phyloP scores from a whole-genome alignment of 2,797 vertebrate genomes.

The Syngnathus rostellatus region DNA sequence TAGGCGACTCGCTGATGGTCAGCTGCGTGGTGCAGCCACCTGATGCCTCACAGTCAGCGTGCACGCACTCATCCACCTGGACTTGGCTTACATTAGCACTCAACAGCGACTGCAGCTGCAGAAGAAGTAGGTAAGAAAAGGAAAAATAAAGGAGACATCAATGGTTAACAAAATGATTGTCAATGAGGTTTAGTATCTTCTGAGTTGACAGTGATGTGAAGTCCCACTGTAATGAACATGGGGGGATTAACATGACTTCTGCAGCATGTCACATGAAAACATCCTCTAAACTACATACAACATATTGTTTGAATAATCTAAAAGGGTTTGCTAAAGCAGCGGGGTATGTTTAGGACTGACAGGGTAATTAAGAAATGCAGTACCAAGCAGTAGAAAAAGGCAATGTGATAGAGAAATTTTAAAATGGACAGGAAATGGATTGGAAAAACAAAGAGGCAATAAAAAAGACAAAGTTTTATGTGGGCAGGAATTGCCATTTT shows the following conservation, averaged over 20 bases:
- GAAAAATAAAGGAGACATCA: constrained; percentile 7
- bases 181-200: constrained; percentile 13
- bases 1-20: constrained; percentile 61
- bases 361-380: constrained; percentile 5
- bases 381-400: constrained; percentile 15
- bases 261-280: constrained; percentile 5
- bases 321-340: constrained; percentile 12
- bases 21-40: constrained; percentile 64
- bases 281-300: not conserved
- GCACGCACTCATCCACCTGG: constrained; percentile 73
- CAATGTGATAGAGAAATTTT: not conserved
- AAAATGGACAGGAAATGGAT: constrained; percentile 22
- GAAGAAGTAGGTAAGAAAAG: constrained; percentile 11
- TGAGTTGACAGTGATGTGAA: constrained; percentile 3
- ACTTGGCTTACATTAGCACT: constrained; percentile 72
- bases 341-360: not conserved
- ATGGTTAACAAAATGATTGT: constrained; percentile 17
- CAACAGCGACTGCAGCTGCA: constrained; percentile 74
- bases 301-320: constrained; percentile 3
- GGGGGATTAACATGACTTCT: constrained; percentile 3
- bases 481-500: constrained; percentile 44
- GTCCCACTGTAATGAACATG: constrained; percentile 3
- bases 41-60: constrained; percentile 60
- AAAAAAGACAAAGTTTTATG: constrained; percentile 31
- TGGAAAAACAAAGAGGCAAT: constrained; percentile 36